Conservation (phyloP, 2,113 vertebrate species). For the Megaceryle maxima region DNA sequence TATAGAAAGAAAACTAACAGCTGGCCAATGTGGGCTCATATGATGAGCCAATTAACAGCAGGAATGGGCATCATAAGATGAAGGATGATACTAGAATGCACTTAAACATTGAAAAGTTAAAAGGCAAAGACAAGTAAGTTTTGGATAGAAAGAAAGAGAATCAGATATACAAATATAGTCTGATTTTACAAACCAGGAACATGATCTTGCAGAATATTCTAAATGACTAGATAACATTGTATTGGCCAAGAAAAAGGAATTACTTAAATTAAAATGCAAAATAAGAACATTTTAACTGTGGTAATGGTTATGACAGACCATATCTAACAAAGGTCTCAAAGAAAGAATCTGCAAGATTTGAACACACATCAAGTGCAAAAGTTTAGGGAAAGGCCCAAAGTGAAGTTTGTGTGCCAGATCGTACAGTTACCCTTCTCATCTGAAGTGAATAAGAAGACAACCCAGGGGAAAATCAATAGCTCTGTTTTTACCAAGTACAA, state of each 20-base stretch:
- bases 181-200: conserved; percentile 31
- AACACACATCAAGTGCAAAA: conserved; percentile 6
- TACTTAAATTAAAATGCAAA: conserved; percentile 25
- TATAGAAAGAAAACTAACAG: conserved; percentile 20
- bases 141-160: not conserved
- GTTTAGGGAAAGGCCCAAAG: conserved; percentile 2
- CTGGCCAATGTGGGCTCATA: not conserved
- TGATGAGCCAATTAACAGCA: conserved; percentile 47
- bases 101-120: conserved; percentile 12
- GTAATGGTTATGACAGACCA: not conserved
- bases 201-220: conserved; percentile 14
- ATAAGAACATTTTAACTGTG: not conserved
- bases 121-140: conserved; percentile 21
- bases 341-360: conserved; percentile 23
- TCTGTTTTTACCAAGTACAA: not conserved
- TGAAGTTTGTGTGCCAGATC: not conserved
- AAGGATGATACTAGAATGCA: conserved; percentile 1
- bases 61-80: not conserved
- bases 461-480: not conserved
- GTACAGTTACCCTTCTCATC: not conserved
- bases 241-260: conserved; percentile 52
- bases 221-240: conserved; percentile 38
- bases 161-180: conserved; percentile 14
- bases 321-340: conserved; percentile 29
- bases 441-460: not conserved